Evolutionary conservation across 2,797 vertebrate genomes (phyloP).

Genomic region (Thamnophis elegans): DNA sequence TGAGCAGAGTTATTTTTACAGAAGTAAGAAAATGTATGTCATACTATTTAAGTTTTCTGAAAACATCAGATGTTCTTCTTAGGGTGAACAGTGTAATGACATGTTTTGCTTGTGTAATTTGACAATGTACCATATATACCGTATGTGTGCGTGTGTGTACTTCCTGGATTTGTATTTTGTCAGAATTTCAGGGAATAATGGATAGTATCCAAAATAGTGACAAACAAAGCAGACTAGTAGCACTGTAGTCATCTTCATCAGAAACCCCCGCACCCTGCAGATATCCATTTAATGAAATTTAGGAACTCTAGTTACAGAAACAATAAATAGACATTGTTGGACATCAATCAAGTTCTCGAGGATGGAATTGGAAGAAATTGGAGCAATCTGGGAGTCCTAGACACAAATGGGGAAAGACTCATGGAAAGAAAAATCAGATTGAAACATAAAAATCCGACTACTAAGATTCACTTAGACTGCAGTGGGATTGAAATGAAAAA

Average conservation of each 20-base stretch:
- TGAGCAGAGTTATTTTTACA: not conserved
- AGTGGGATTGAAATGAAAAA: not conserved
- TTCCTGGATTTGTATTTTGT: not conserved
- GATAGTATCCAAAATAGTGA: not conserved
- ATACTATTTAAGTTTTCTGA: not conserved
- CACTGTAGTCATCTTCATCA: not conserved
- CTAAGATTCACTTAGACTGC: not conserved
- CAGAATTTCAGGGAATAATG: not conserved
- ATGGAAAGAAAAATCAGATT: not conserved
- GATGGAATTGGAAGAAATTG: not conserved
- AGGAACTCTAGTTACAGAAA: not conserved
- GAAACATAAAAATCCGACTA: not conserved
- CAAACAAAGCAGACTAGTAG: not conserved
- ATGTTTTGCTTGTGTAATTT: not conserved
- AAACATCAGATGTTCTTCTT: constrained; percentile 6
- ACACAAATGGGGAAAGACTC: not conserved
- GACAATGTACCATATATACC: constrained; percentile 1
- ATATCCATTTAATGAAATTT: not conserved
- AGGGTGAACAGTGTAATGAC: not conserved
- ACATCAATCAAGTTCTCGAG: not conserved
- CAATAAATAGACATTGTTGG: not conserved
- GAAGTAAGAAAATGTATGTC: accelerated
- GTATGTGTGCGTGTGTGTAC: not conserved
- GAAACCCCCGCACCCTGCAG: not conserved
- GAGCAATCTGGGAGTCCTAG: not conserved